Base-by-base conservation (phyloP, 2,797 vertebrate genomes). In the Etheostoma perlongum region DNA sequence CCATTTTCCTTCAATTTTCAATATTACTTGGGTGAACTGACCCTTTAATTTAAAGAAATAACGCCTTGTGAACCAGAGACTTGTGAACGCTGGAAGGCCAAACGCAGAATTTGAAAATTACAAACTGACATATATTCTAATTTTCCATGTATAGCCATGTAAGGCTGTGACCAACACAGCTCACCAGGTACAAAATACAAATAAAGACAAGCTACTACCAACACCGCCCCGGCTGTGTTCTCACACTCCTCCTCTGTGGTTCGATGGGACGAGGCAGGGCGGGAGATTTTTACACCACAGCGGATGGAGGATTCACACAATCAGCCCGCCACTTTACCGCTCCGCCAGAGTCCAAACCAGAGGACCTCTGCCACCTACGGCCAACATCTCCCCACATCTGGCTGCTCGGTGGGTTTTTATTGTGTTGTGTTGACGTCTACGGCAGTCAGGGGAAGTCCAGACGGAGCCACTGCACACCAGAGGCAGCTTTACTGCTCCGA, bases 251-350 rank as follows among this genome's bases (percentile, higher is more conserved):
- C 81, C 74, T 19, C 77, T 4, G 23, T 0, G 14, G 77, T 61
- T 30, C 4, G 58, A 81, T 44, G 66, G 75, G 71, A 78, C 83
- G 33, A 54, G 78, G 78, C 85, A 48, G 76, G 65, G 42, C 10
- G 0, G 59, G 57, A 14, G 83, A 81, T 86, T 81, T 89, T 72
- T 88, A 78, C 74, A 81, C 18, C 48, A 10, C 63, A 63, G n/a
- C 66, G 18, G 49, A 71, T 19, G 58, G 44, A 15, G 6, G 71
- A 84, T 67, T 77, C 63, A 64, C 51, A 55, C 60, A 74, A 81
- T 3, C 19, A 62, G 36, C 6, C 52, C 11, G n/a, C 25, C 61
- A 48, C 60, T 67, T 48, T 18, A 60, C 68, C 53, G 47, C 72
- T 63, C 72, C 59, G 72, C 74, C 23, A 60, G 72, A 74, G 14